phyloP scores from a whole-genome alignment of 2,888 invertebrate genomes.

The Liopterus haemorrhoidalis region DNA sequence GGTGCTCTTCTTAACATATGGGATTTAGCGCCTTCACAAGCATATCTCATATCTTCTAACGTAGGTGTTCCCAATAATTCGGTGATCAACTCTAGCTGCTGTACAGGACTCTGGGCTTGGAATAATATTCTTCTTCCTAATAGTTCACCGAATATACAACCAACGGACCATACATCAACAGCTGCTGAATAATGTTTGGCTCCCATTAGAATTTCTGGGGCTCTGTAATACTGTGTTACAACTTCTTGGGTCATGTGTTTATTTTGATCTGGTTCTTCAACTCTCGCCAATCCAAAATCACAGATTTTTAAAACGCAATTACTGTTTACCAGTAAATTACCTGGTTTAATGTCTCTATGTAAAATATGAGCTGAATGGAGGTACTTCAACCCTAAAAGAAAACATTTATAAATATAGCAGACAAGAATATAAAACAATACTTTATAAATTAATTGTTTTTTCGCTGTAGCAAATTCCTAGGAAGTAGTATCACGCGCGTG shows the following conservation, averaged over 20 bases:
- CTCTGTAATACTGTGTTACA: constrained; percentile 98
- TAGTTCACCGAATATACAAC: constrained; percentile 98
- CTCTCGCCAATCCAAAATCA: constrained; percentile 97
- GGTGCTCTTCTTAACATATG: constrained; percentile 86
- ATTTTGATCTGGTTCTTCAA: constrained; percentile 89
- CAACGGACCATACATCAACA: constrained; percentile 99
- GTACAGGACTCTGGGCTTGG: constrained; percentile 96
- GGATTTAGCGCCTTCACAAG: constrained; percentile 89
- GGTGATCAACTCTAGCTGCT: constrained; percentile 94
- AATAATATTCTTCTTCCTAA: constrained; percentile 93
- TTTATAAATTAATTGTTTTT: constrained; percentile 1
- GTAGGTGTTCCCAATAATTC: constrained; percentile 95
- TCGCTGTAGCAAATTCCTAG: too few species aligned
- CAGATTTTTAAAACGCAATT: constrained; percentile 95
- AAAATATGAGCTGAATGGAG: constrained; percentile 96
- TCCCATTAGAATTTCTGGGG: constrained; percentile 98
- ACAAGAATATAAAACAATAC: too few species aligned
- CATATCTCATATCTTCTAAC: constrained; percentile 92
- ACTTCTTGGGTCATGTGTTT: constrained; percentile 99
- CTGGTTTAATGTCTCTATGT: constrained; percentile 98
- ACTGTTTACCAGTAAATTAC: constrained; percentile 97
- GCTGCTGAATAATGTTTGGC: constrained; percentile 94
- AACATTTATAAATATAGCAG: too few species aligned
- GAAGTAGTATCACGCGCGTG: too few species aligned
- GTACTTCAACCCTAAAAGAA: constrained; percentile 85